Percentiles rank a stretch among this genome's conserved stretches.
Evolutionary conservation across 2,113 vertebrate genomes (phyloP).

Genomic region (Malaclemys terrapin): DNA sequence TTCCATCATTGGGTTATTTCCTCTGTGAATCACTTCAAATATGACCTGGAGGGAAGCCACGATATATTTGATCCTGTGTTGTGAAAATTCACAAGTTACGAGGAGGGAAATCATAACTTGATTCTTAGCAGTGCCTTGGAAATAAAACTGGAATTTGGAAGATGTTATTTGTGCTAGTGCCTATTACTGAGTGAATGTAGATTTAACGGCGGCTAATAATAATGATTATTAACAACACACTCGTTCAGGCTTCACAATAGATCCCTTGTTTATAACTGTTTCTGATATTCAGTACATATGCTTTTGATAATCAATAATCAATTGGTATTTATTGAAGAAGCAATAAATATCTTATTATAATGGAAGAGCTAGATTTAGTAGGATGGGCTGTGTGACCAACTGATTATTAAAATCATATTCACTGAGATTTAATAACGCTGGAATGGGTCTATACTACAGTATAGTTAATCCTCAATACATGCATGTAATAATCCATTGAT

Average conservation of each 20-base stretch:
- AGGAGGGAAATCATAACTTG: background rate
- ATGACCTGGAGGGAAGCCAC: background rate
- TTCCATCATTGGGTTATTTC: background rate
- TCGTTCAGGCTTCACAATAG: background rate
- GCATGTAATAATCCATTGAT: background rate
- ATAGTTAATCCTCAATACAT: background rate
- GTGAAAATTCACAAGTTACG: background rate
- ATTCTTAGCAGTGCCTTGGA: background rate
- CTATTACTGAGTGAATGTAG: background rate
- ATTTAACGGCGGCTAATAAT: background rate
- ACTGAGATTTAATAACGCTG: background rate
- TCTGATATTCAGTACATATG: slow-evolving; percentile 10
- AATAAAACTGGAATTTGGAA: background rate
- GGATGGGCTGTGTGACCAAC: background rate
- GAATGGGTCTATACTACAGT: background rate
- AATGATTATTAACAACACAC: background rate
- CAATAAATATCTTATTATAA: background rate
- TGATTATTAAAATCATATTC: slow-evolving; percentile 35
- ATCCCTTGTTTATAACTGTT: background rate
- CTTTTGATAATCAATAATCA: background rate
- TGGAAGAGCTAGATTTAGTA: background rate
- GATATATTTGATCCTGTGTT: rapidly evolving
- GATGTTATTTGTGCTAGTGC: background rate
- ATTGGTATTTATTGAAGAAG: background rate
- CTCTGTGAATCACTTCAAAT: background rate